phyloP scores from a whole-genome alignment of 2,888 invertebrate genomes.

The Aporophyla nigra region DNA sequence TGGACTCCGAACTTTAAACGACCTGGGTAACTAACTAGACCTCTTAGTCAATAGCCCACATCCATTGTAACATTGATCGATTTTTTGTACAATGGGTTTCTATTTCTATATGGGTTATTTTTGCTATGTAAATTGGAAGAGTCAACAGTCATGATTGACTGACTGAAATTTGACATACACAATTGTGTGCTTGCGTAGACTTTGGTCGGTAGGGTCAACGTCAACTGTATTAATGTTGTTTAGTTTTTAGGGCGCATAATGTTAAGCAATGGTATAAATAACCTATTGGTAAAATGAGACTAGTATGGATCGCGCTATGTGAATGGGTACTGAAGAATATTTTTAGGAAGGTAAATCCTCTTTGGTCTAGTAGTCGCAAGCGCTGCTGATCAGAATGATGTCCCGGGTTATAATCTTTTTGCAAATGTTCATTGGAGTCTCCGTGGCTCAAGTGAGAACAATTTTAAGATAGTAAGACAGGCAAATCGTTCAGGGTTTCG shows the following conservation, averaged over 20 bases:
- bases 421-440: too few relatives aligned
- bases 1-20: background rate
- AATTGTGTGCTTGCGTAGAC: conserved; percentile 44
- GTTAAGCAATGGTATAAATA: background rate
- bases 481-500: too few relatives aligned
- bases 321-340: too few relatives aligned
- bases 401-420: too few relatives aligned
- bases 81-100: conserved; percentile 13
- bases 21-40: background rate
- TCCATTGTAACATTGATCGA: conserved; percentile 8
- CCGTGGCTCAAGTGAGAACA: too few relatives aligned
- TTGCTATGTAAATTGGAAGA: conserved; percentile 38
- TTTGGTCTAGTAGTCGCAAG: too few relatives aligned
- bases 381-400: too few relatives aligned
- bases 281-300: background rate
- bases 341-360: too few relatives aligned
- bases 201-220: conserved; percentile 28
- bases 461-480: too few relatives aligned
- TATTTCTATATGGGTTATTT: conserved; percentile 24
- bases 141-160: conserved; percentile 38
- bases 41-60: background rate
- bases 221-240: conserved; percentile 22
- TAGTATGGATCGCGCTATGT: background rate
- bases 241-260: background rate
- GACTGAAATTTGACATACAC: conserved; percentile 40